Evolutionary conservation across 2,797 vertebrate species (phyloP), one percentile per base, ranked within the genome.

Genomic region (Odontamblyopus rebecca): DNA sequence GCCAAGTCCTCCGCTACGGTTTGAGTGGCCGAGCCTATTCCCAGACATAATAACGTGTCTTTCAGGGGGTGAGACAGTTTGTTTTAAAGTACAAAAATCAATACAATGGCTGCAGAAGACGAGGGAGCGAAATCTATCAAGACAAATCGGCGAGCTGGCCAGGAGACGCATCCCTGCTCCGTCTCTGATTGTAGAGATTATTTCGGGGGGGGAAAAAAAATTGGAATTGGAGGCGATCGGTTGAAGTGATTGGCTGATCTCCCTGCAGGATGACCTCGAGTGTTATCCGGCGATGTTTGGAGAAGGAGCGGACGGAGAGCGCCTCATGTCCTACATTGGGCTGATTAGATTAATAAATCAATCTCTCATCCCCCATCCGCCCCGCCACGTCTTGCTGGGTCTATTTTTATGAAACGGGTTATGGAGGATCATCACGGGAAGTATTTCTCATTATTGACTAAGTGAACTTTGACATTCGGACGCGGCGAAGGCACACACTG

Each of bases 331-430:
- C 88, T 89, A 87, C 87, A 85, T 88, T 65, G 77, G 76, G 77
- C 84, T 93, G 92, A 94, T 93, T 90, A 87, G 86, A 93, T 93
- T 92, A 92, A 93, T 92, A 91, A 91, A 94, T 93, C 91, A 93
- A 92, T 93, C 79, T 80, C 75, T 80, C 75, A 75, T 82, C 72
- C 74, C 74, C 67, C 73, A 82, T 72, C 81, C 77, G 48, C 79
- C 86, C 12, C 77, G 76, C 89, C 88, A 86, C 84, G 67, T 86
- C 87, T 82, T 72, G 73, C 74, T 69, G 0, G 18, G 64, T 81
- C 88, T 93, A 92, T 93, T 93, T 93, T 92, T 89, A 81, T 87
- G 73, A 93, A 90, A 89, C 88, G 84, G 86, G 80, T 91, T 92
- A 86, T 76, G 82, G 80, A 85, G 82, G 76, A 87, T 83, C 84